Evolutionary conservation across 2,888 invertebrate species (phyloP), one percentile per base, ranked within the genome.

Genomic region (Microctonus hyperodae): DNA sequence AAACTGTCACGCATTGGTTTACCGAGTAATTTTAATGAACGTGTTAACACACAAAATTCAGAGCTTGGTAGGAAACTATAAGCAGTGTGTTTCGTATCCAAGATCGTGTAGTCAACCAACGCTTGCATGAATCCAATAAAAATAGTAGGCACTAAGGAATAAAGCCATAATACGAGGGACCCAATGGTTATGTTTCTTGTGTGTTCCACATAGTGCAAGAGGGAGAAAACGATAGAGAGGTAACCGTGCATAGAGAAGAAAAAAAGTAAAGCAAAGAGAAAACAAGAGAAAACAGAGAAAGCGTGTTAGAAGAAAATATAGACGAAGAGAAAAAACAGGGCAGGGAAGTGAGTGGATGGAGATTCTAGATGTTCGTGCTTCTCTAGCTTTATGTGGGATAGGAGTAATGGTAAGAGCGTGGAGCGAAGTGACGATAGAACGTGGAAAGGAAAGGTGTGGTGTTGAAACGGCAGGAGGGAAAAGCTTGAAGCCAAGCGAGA

Each of bases 361-460:
- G 37, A 28, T 37, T 57, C 44, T 56, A 50, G 57, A 64, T 58
- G 22, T 57, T 63, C 59, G 57, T 57, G 56, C 57, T 53, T 48
- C 57, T 37, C 37, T 48, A 48, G 67, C 31, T 67, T 50, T 35
- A 67, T 44, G 57, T 11, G 56, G 57, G 51, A 64, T 13, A 63
- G 59, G 53, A 67, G 33, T 61, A 57, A 60, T 65, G 63, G 67
- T 63, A 48, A 37, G 51, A 62, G 58, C 64, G 57, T 64, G 53
- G 58, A 58, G 63, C 63, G 50, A 50, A 65, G 56, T 65, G 65
- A 65, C 60, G 59, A 65, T 53, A 53, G 53, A 40, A 25, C 51
- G 44, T 59, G 60, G 59, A 51, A 51, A 65, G 59, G 59, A 50
- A 50, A 53, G 61, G 61, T 62, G 61, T 10, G 35, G 51, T 22